Percentiles rank a stretch among this genome's conserved stretches.
phyloP scores from a whole-genome alignment of 2,113 vertebrate species.

The Pteropus alecto region DNA sequence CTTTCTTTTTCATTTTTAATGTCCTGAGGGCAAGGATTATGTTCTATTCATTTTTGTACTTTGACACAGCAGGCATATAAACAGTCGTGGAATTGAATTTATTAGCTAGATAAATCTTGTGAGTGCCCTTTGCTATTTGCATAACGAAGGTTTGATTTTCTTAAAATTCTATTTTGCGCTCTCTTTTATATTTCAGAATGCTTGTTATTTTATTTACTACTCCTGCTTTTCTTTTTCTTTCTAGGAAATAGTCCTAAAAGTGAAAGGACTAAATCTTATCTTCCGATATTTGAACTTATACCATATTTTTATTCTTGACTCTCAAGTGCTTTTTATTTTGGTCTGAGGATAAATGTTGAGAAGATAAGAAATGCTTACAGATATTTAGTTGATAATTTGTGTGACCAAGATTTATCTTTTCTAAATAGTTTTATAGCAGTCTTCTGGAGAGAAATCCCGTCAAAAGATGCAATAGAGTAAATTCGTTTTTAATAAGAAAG shows the following conservation, averaged over 20 bases:
- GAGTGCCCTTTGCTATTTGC: constrained; percentile 29
- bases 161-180: constrained; percentile 38
- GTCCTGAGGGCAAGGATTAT: not conserved
- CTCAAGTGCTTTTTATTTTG: not conserved
- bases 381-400: constrained; percentile 1
- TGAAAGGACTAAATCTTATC: not conserved
- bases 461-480: not conserved
- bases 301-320: not conserved
- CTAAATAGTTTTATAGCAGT: not conserved
- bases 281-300: not conserved
- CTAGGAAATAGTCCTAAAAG: not conserved
- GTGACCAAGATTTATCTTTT: constrained; percentile 2
- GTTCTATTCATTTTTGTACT: constrained; percentile 29
- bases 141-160: not conserved
- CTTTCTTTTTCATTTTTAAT: not conserved
- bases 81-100: constrained; percentile 19
- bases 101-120: constrained; percentile 14
- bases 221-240: not conserved
- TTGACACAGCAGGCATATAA: not conserved
- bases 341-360: not conserved
- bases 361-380: not conserved
- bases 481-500: constrained; percentile 1
- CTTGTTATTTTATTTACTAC: constrained; percentile 14
- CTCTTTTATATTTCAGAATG: not conserved
- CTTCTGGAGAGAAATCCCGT: not conserved